Evolutionary conservation across 2,888 invertebrate genomes (phyloP), one percentile per base, ranked within the genome.

Genomic region (Philopedon plagiatum): DNA sequence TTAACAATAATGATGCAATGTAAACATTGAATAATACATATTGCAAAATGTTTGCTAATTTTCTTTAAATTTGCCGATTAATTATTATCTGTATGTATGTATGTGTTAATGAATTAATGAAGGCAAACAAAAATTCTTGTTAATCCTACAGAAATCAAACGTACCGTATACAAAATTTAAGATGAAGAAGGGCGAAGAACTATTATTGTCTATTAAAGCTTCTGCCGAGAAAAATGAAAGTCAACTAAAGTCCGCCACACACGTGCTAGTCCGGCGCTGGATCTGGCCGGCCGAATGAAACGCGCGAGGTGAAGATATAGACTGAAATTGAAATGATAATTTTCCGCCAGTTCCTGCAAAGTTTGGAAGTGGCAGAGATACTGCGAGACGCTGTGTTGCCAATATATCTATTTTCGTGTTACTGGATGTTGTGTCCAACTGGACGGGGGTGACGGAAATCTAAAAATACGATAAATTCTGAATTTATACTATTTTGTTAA

Each of bases 341-440:
- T 34, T 46, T 49, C 62, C 18, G 61, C 21, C 1, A 37, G 37
- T 32, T 58, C 58, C 37, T 23, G 13, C 39, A 49, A 49, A 60
- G 60, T 46, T 58, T 18, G 67, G 60, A 67, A 67, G 67, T 58
- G 57, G 60, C 49, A 41, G 49, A 67, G 67, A 67, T 67, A 60
- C 39, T 67, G 60, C 58, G 60, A 67, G 67, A 49, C 67, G 60
- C 32, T 9, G 26, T 63, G 49, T 49, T 63, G 62, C 49, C 62
- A 51, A 51, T 63, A 32, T 63, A 32, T 58, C 23, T 58, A 39
- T 58, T 51, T 51, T 51, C 29, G 51, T 51, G 13, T 18, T 51
- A 15, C n/a, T 51, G 26, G 39, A 37, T 58, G 37, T 11, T 37
- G 58, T 15, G 58, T 66, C 66, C 46, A 66, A 58, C 46, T 58